Evolutionary conservation across 2,113 vertebrate genomes (phyloP).

Genomic region (Myxocyprinus asiaticus): DNA sequence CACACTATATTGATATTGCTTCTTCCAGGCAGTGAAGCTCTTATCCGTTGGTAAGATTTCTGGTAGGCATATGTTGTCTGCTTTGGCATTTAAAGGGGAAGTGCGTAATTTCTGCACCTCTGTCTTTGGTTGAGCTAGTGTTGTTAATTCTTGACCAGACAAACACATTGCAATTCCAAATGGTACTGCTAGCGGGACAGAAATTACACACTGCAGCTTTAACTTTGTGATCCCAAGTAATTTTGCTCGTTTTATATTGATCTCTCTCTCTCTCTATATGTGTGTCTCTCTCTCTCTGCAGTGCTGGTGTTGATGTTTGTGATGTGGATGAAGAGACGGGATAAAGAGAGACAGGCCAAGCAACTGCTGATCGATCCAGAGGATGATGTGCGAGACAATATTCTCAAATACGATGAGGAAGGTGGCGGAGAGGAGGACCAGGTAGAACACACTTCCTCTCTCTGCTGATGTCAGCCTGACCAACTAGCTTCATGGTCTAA

Average conservation of each 20-base stretch:
- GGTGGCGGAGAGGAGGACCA: conserved; percentile 94
- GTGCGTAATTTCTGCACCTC: too few species aligned
- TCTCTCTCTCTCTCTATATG: conserved; percentile 6
- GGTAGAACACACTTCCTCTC: conserved; percentile 61
- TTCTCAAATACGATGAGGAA: conserved; percentile 95
- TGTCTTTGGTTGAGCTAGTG: too few species aligned
- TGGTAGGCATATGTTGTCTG: not conserved
- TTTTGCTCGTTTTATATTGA: conserved; percentile 19
- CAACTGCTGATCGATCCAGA: conserved; percentile 96
- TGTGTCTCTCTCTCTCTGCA: conserved; percentile 54
- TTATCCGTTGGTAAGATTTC: conserved; percentile 10
- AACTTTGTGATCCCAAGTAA: not conserved
- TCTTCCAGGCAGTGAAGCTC: not conserved
- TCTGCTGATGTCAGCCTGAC: not conserved
- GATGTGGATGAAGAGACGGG: conserved; percentile 96
- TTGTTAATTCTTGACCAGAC: not conserved
- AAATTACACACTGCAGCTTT: too few species aligned
- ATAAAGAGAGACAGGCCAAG: conserved; percentile 95
- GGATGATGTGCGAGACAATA: conserved; percentile 95
- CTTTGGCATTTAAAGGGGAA: too few species aligned
- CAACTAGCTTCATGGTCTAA: not conserved
- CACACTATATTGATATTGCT: not conserved
- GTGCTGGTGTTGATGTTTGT: conserved; percentile 94
- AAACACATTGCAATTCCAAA: not conserved
- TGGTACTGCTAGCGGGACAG: too few species aligned